phyloP scores from a whole-genome alignment of 1,140 invertebrate species.

The Asbolus verrucosus region DNA sequence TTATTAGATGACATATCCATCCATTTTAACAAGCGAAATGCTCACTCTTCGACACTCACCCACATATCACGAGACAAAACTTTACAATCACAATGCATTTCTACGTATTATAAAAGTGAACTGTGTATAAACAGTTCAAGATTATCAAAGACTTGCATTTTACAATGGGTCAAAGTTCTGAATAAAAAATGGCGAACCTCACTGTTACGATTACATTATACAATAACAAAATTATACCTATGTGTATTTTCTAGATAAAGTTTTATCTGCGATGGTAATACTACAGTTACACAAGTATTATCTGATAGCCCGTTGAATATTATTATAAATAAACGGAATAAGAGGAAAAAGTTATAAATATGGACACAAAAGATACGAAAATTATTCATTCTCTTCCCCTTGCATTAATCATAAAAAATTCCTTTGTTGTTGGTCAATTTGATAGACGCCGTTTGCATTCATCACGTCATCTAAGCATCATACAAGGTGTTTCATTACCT shows the following conservation, averaged over 20 bases:
- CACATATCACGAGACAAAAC: not conserved
- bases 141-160: not conserved
- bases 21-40: not conserved
- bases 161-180: slow-evolving; percentile 14
- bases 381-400: too few relatives aligned
- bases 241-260: not conserved
- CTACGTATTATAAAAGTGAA: not conserved
- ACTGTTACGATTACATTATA: not conserved
- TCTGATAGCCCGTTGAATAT: not conserved
- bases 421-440: too few relatives aligned
- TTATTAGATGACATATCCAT: not conserved
- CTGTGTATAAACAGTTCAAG: slow-evolving; percentile 16
- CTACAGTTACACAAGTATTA: not conserved
- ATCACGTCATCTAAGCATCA: too few relatives aligned
- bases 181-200: not conserved
- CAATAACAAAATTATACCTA: slow-evolving; percentile 20
- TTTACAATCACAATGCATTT: slow-evolving; percentile 24
- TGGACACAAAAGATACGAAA: too few relatives aligned
- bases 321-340: not conserved
- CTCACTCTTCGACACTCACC: not conserved
- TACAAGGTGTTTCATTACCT: too few relatives aligned
- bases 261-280: not conserved
- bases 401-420: too few relatives aligned
- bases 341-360: too few relatives aligned
- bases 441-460: too few relatives aligned